Percentiles rank a stretch among this genome's conserved stretches.
Conservation (phyloP, 2,888 invertebrate species). For the Oligia fasciuncula region DNA sequence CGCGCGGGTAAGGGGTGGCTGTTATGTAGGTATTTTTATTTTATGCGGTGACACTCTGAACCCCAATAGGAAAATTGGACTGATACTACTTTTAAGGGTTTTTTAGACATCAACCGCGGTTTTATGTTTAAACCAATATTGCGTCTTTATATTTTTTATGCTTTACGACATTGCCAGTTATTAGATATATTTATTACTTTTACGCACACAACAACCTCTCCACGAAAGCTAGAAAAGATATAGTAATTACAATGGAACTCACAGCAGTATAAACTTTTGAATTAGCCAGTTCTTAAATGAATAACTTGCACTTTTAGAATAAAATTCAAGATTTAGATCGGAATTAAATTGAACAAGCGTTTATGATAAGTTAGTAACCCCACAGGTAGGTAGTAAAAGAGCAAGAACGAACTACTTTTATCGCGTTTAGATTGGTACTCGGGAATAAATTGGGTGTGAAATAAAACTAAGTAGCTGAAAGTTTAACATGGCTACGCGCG, state of each 20-base stretch:
- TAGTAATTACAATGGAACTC: conserved; percentile 7
- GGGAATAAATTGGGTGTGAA: conserved; percentile 82
- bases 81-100: conserved; percentile 88
- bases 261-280: conserved; percentile 13
- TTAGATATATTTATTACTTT: conserved; percentile 64
- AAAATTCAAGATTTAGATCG: conserved; percentile 36
- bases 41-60: conserved; percentile 87
- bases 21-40: conserved; percentile 88
- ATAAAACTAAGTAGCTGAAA: conserved; percentile 83
- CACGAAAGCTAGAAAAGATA: conserved; percentile 13
- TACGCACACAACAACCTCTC: conserved; percentile 12
- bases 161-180: conserved; percentile 80
- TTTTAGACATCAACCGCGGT: conserved; percentile 85
- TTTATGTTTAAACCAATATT: conserved; percentile 86
- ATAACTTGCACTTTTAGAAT: conserved; percentile 25
- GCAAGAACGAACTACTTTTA: conserved; percentile 73
- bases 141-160: conserved; percentile 81
- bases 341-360: conserved; percentile 52
- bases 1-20: conserved; percentile 75
- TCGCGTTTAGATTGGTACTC: conserved; percentile 73
- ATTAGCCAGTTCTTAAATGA: conserved; percentile 24
- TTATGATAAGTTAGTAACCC: conserved; percentile 54
- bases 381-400: conserved; percentile 71
- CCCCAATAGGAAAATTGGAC: conserved; percentile 89
- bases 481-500: conserved; percentile 72